These are phyloP conservation scores for Drosophila mimica DNA, from an alignment of 2,888 invertebrate genomes.

Conservation along the genomic window DNA sequence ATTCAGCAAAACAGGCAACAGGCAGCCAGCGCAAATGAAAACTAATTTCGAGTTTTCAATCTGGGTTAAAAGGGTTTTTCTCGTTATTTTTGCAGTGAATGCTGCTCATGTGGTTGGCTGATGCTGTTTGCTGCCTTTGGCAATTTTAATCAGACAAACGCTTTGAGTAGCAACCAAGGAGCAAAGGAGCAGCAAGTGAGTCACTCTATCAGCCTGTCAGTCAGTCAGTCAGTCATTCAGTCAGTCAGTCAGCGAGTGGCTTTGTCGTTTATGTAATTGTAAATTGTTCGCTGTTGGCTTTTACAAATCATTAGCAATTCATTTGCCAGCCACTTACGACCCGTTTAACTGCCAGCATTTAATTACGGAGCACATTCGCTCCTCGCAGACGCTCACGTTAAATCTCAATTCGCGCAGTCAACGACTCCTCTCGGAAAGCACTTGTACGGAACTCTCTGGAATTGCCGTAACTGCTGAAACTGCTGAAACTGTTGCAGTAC, in stretches of 20 bases:
- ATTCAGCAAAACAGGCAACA: constrained; percentile 19
- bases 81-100: constrained; percentile 25
- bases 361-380: constrained; percentile 49
- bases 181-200: constrained; percentile 26
- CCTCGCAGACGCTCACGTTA: constrained; percentile 11
- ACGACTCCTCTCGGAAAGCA: constrained; percentile 45
- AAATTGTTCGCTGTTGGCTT: constrained; percentile 43
- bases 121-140: constrained; percentile 50
- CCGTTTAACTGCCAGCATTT: constrained; percentile 73
- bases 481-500: constrained; percentile 26
- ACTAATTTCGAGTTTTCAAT: constrained; percentile 81
- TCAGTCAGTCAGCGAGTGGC: constrained; percentile 26
- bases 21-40: constrained; percentile 73
- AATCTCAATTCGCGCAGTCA: constrained; percentile 47
- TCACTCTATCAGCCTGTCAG: constrained; percentile 11
- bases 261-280: constrained; percentile 30
- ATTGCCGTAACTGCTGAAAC: constrained; percentile 3
- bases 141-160: constrained; percentile 73
- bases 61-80: constrained; percentile 74
- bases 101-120: constrained; percentile 14
- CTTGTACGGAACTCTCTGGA: constrained; percentile 16
- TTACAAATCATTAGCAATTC: constrained; percentile 73
- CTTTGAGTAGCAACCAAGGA: constrained; percentile 51
- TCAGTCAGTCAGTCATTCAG: constrained; percentile 6
- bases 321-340: constrained; percentile 68